phyloP scores from a whole-genome alignment of 2,113 vertebrate genomes.

The Indicator maculatus region DNA sequence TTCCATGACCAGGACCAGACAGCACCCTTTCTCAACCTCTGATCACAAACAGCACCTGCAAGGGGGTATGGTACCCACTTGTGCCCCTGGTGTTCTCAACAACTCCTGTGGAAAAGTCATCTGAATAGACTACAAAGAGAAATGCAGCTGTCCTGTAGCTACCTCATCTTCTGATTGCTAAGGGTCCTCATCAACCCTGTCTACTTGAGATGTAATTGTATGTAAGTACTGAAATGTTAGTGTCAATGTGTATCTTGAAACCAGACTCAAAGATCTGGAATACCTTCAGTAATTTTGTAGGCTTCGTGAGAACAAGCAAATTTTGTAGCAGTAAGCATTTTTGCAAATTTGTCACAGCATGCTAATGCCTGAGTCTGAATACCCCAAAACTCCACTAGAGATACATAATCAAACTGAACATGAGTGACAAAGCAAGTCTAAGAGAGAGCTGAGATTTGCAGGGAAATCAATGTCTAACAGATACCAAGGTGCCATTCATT shows the following conservation, averaged over 20 bases:
- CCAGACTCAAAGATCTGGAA: neutral
- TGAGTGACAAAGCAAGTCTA: neutral
- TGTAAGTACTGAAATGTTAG: neutral
- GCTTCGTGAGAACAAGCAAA: neutral
- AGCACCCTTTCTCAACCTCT: neutral
- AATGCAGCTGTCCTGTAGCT: neutral
- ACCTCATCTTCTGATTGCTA: fast-evolving
- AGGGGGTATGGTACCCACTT: fast-evolving
- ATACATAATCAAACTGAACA: neutral
- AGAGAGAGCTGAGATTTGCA: neutral
- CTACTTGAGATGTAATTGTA: neutral
- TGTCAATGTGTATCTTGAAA: fast-evolving
- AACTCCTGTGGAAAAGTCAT: neutral
- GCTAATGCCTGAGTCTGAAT: neutral
- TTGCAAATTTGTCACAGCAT: neutral
- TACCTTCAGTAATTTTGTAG: neutral
- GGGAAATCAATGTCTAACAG: neutral
- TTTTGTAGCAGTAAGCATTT: neutral
- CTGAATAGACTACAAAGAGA: neutral
- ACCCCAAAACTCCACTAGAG: neutral
- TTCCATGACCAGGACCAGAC: neutral
- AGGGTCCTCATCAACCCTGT: neutral
- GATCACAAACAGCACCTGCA: neutral
- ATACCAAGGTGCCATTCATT: neutral
- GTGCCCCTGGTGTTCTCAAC: neutral